Percentiles rank a stretch among this genome's conserved stretches.
phyloP scores from a whole-genome alignment of 2,888 invertebrate genomes.

The Dorcus parallelipipedus region DNA sequence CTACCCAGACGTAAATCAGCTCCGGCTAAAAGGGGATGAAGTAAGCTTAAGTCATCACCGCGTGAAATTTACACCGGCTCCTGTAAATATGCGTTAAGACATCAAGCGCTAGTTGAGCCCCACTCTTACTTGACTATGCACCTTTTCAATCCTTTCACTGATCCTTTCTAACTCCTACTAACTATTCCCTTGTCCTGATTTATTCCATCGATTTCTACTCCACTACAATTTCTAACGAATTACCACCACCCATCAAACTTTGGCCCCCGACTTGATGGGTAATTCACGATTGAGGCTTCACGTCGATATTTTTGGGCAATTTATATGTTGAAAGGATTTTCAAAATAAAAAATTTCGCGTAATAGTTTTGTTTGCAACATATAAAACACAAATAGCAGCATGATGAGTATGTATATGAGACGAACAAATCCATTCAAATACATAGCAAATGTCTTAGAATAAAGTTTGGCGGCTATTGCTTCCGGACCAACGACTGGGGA shows the following conservation, averaged over 20 bases:
- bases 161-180: constrained; percentile 20
- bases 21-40: constrained; percentile 49
- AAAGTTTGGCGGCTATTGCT: constrained; percentile 42
- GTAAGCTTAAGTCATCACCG: constrained; percentile 49
- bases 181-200: constrained; percentile 7
- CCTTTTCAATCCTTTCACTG: constrained; percentile 21
- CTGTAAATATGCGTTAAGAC: constrained; percentile 31
- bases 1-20: constrained; percentile 48
- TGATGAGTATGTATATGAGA: constrained; percentile 9
- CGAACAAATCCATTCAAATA: constrained; percentile 43
- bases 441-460: constrained; percentile 47
- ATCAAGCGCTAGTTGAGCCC: constrained; percentile 8
- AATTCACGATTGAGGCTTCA: too few species aligned
- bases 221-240: too few species aligned
- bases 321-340: background rate
- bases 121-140: constrained; percentile 8
- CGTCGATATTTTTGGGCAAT: too few species aligned
- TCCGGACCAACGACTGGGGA: constrained; percentile 38
- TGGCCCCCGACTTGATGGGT: too few species aligned
- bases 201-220: background rate
- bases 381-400: constrained; percentile 13
- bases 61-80: constrained; percentile 43
- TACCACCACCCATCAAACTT: too few species aligned
- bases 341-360: background rate
- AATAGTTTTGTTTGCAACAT: constrained; percentile 2